phyloP scores from a whole-genome alignment of 2,888 invertebrate species.

The Neoscelio sp. region DNA sequence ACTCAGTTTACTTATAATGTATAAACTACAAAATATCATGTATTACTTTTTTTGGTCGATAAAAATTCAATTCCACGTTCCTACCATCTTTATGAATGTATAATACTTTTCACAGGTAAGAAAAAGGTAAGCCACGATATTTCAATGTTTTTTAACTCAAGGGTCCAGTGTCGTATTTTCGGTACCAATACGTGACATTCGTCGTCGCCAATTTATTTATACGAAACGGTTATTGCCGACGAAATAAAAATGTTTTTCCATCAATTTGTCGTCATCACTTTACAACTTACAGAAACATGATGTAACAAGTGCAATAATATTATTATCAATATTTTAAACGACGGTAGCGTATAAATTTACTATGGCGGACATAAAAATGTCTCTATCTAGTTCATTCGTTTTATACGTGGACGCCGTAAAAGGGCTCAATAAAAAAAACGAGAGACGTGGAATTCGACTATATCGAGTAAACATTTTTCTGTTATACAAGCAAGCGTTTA shows the following conservation, averaged over 20 bases:
- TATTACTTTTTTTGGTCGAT: slow-evolving; percentile 7
- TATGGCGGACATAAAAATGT: slow-evolving; percentile 56
- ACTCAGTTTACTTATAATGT: too few relatives aligned
- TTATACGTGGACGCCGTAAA: slow-evolving; percentile 63
- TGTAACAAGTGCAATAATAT: slow-evolving; percentile 68
- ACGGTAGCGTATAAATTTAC: slow-evolving; percentile 60
- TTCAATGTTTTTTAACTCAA: neutral
- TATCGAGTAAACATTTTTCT: slow-evolving; percentile 63
- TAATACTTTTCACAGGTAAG: slow-evolving; percentile 59
- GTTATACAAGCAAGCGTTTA: slow-evolving; percentile 59
- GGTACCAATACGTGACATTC: slow-evolving; percentile 44
- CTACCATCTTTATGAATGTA: slow-evolving; percentile 53
- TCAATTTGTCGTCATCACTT: slow-evolving; percentile 61
- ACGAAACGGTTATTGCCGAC: slow-evolving; percentile 15
- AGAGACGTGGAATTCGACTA: slow-evolving; percentile 47
- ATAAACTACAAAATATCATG: neutral
- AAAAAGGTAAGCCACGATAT: slow-evolving; percentile 20
- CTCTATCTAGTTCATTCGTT: slow-evolving; percentile 65
- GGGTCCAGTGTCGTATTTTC: slow-evolving; percentile 36
- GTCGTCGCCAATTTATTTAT: slow-evolving; percentile 56
- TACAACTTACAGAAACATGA: slow-evolving; percentile 61
- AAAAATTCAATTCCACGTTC: slow-evolving; percentile 36
- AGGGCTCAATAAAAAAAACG: slow-evolving; percentile 65
- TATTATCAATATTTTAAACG: slow-evolving; percentile 67
- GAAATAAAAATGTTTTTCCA: slow-evolving; percentile 57